phyloP scores from a whole-genome alignment of 1,140 invertebrate genomes.

The Rhizoglyphus robini region DNA sequence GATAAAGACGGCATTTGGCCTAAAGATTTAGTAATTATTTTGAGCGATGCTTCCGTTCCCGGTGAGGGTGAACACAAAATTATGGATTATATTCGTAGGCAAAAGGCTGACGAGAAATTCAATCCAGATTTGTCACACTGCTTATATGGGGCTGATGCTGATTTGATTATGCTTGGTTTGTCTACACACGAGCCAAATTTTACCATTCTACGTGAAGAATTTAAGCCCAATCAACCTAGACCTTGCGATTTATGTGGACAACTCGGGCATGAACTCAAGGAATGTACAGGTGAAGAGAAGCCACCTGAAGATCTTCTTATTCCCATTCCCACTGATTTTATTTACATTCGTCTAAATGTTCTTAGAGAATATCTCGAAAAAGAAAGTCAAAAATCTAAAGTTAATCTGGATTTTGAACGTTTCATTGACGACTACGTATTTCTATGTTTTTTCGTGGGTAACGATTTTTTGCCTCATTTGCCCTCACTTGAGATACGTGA shows the following conservation, averaged over 20 bases:
- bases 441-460: slow-evolving; percentile 99
- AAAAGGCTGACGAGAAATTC: slow-evolving; percentile 86
- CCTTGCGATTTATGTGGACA: slow-evolving; percentile 96
- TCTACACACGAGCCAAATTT: slow-evolving; percentile 98
- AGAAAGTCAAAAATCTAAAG: slow-evolving; percentile 22
- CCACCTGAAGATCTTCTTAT: background rate
- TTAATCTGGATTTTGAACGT: slow-evolving; percentile 43
- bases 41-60: slow-evolving; percentile 96
- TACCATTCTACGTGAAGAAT: slow-evolving; percentile 94
- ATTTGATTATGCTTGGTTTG: slow-evolving; percentile 53
- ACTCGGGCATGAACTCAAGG: slow-evolving; percentile 89
- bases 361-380: slow-evolving; percentile 85
- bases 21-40: slow-evolving; percentile 44
- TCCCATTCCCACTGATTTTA: slow-evolving; percentile 56
- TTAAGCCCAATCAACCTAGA: slow-evolving; percentile 87
- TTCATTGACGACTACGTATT: slow-evolving; percentile 98
- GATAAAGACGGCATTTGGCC: slow-evolving; percentile 18
- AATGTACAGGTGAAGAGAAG: slow-evolving; percentile 52
- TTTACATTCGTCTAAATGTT: slow-evolving; percentile 80
- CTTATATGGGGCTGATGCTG: slow-evolving; percentile 80
- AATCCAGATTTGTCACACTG: slow-evolving; percentile 96
- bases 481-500: slow-evolving; percentile 97
- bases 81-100: slow-evolving; percentile 93
- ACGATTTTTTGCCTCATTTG: slow-evolving; percentile 96
- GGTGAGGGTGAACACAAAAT: slow-evolving; percentile 98